These are phyloP conservation scores for Melieria picta DNA, from an alignment of 2,888 invertebrate species.

Conservation along the genomic window DNA sequence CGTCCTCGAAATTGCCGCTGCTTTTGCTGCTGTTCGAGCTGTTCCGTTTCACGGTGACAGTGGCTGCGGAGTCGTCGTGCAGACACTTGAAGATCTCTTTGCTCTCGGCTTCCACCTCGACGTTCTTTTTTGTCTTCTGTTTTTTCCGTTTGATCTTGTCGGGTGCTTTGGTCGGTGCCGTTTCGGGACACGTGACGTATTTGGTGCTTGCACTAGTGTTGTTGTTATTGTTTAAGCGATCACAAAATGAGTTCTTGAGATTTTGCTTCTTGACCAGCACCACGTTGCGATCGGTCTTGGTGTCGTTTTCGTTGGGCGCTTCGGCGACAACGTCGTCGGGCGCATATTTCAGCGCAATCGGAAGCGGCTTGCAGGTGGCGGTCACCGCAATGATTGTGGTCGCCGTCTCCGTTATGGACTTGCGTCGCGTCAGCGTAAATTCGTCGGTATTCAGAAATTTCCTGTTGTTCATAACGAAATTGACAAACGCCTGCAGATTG, in stretches of 20 bases:
- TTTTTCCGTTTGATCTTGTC: constrained; percentile 32
- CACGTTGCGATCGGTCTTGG: constrained; percentile 53
- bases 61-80: constrained; percentile 14
- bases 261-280: constrained; percentile 53
- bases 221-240: constrained; percentile 43
- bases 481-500: constrained; percentile 59
- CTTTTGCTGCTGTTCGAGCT: constrained; percentile 50
- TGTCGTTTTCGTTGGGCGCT: constrained; percentile 47
- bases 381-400: constrained; percentile 52
- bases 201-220: constrained; percentile 38
- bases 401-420: constrained; percentile 55
- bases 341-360: constrained; percentile 52
- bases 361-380: constrained; percentile 49
- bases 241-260: constrained; percentile 49
- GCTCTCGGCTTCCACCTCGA: constrained; percentile 6
- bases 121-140: constrained; percentile 2
- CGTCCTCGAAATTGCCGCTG: constrained; percentile 50
- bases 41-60: constrained; percentile 46
- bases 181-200: constrained; percentile 26
- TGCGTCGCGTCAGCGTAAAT: constrained; percentile 57
- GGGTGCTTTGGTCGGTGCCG: neutral
- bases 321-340: constrained; percentile 47
- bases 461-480: constrained; percentile 57
- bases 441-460: constrained; percentile 57
- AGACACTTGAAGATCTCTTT: constrained; percentile 23